phyloP scores from a whole-genome alignment of 2,888 invertebrate species.

The Trachelus tabidus region DNA sequence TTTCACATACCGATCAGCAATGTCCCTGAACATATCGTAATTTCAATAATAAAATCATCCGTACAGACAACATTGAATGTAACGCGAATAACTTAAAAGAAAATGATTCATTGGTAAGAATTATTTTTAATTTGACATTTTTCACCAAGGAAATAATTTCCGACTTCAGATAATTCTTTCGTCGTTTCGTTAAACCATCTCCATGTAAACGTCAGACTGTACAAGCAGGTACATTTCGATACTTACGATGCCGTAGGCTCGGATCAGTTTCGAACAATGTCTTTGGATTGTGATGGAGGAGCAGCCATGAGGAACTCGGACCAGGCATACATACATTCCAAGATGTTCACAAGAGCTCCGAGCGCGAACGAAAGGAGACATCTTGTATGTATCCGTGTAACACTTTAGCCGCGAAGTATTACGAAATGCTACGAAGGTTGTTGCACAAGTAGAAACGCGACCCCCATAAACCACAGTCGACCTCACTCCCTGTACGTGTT shows the following conservation, averaged over 20 bases:
- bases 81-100: not conserved
- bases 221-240: not conserved
- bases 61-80: not conserved
- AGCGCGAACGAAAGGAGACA: not conserved
- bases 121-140: not conserved
- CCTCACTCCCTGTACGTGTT: conserved; percentile 34
- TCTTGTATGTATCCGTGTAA: conserved; percentile 19
- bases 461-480: conserved; percentile 45
- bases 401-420: conserved; percentile 33
- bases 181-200: not conserved
- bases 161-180: not conserved
- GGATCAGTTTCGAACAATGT: not conserved
- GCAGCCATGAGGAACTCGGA: not conserved
- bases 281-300: not conserved
- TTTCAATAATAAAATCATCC: not conserved
- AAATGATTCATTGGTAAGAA: not conserved
- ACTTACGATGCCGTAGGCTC: not conserved
- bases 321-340: not conserved
- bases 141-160: not conserved
- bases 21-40: not conserved
- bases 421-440: conserved; percentile 4
- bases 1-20: conserved; percentile 22
- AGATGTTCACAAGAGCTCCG: not conserved
- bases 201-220: not conserved
- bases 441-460: conserved; percentile 43